These are phyloP conservation scores for Tenrec ecaudatus DNA, from an alignment of 2,113 vertebrate species.

Conservation along the genomic window DNA sequence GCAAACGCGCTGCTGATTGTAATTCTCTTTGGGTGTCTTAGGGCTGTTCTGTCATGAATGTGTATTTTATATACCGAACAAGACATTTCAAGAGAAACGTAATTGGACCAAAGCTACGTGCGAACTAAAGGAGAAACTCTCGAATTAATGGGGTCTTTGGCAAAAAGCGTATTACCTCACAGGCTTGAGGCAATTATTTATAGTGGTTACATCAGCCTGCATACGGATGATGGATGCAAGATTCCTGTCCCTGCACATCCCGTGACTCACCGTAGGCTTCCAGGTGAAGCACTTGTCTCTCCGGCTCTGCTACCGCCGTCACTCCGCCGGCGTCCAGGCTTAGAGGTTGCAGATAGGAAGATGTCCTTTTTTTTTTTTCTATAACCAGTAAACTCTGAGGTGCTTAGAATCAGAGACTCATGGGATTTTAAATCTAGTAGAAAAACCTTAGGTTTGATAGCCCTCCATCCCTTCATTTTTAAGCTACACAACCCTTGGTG, in stretches of 20 bases:
- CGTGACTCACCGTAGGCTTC: conserved; percentile 58
- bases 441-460: conserved; percentile 15
- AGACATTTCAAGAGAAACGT: conserved; percentile 52
- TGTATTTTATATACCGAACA: not conserved
- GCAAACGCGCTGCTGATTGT: not conserved
- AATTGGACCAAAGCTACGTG: conserved; percentile 32
- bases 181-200: conserved; percentile 68
- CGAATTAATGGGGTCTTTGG: conserved; percentile 52
- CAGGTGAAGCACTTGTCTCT: conserved; percentile 20
- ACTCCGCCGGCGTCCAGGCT: not conserved
- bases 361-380: not conserved
- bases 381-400: not conserved
- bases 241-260: conserved; percentile 36
- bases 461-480: conserved; percentile 23
- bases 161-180: conserved; percentile 70
- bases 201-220: conserved; percentile 72
- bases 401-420: conserved; percentile 28
- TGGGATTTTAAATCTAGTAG: conserved; percentile 1
- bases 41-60: not conserved
- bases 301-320: not conserved
- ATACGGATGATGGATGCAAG: conserved; percentile 66
- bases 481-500: not conserved
- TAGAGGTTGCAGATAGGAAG: conserved; percentile 1
- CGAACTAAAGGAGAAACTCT: conserved; percentile 52
- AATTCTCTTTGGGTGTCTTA: conserved; percentile 22